Evolutionary conservation across 2,797 vertebrate genomes (phyloP).

Genomic region (Rhincodon typus): DNA sequence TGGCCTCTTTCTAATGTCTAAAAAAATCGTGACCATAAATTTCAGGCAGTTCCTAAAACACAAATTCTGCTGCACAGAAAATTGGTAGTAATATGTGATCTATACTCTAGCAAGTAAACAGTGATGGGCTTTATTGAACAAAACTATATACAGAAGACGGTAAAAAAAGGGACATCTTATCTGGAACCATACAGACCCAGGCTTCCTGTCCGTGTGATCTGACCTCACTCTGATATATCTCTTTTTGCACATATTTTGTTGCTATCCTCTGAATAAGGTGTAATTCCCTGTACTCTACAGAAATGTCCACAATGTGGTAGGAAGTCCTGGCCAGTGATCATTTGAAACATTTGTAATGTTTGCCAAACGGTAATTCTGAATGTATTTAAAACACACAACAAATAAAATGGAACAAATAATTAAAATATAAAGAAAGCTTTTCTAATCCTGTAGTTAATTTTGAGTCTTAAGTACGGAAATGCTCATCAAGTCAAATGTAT

Average conservation of each 20-base stretch:
- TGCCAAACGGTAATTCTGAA: no score
- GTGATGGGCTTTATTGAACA: no score
- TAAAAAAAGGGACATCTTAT: no score
- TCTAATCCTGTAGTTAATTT: neutral
- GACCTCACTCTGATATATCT: no score
- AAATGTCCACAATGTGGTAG: neutral
- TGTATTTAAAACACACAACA: neutral
- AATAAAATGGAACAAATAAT: neutral
- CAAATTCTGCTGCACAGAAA: neutral
- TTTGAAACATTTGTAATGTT: neutral
- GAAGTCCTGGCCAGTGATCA: neutral
- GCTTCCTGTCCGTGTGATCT: no score
- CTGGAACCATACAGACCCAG: no score
- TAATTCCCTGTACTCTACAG: neutral
- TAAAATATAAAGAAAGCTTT: constrained; percentile 11
- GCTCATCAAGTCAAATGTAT: no score
- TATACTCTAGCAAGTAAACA: no score
- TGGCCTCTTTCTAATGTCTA: neutral
- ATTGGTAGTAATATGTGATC: neutral
- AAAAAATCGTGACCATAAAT: neutral
- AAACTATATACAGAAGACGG: no score
- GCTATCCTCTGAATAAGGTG: no score
- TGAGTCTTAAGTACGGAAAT: neutral
- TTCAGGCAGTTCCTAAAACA: neutral
- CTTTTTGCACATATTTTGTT: no score